These are phyloP conservation scores for Gallinago solitaria DNA, from an alignment of 2,797 vertebrate genomes.

Conservation along the genomic window DNA sequence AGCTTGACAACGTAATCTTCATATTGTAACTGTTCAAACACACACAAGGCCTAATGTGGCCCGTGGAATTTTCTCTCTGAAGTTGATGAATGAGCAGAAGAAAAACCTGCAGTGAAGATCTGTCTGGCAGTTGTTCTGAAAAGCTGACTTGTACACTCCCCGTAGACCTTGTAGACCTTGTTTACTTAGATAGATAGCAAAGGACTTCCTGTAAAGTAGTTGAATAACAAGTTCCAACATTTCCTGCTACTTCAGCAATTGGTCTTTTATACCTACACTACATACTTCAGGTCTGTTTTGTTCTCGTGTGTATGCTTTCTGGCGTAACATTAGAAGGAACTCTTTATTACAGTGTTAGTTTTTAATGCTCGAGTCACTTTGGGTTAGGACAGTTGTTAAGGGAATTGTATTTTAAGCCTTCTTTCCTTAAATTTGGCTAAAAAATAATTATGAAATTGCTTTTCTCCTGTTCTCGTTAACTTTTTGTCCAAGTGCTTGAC, in stretches of 20 bases:
- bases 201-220: constrained; percentile 45
- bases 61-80: background rate
- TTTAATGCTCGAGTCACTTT: background rate
- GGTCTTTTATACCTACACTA: background rate
- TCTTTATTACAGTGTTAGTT: background rate
- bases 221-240: constrained; percentile 31
- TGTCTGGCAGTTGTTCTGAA: constrained; percentile 1
- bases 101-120: constrained; percentile 6
- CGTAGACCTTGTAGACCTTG: background rate
- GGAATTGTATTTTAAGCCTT: background rate
- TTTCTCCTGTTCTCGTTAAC: background rate
- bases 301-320: background rate
- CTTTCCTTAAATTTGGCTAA: background rate
- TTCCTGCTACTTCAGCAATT: constrained; percentile 20
- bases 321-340: background rate
- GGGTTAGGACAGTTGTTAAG: background rate
- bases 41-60: background rate
- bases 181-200: constrained; percentile 20
- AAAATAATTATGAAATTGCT: background rate
- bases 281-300: background rate
- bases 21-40: constrained; percentile 16
- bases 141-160: background rate
- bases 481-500: background rate
- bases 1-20: background rate
- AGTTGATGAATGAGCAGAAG: constrained; percentile 8